A percentile compares a stretch with the other conserved stretches of the same genome.
Conservation (phyloP, 2,888 invertebrate genomes). For the Siphlonurus alternatus region DNA sequence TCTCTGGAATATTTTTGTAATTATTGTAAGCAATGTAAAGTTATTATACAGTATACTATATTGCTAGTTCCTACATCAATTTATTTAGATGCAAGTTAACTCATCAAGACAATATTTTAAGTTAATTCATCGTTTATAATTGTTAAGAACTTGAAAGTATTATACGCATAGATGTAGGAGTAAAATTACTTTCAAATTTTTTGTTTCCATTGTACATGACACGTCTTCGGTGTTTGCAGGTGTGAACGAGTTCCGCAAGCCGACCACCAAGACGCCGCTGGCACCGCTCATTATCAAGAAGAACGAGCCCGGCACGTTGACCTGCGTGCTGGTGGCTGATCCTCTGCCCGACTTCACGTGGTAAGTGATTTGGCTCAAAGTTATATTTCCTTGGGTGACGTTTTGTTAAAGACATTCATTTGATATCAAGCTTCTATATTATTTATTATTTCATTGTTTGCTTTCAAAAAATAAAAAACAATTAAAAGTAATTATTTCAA, state of each 20-base stretch:
- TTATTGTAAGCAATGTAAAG: slow-evolving; percentile 8
- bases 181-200: too few relatives aligned
- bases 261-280: slow-evolving; percentile 50
- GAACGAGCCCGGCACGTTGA: slow-evolving; percentile 45
- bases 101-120: too few relatives aligned
- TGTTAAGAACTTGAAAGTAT: too few relatives aligned
- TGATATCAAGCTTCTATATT: too few relatives aligned
- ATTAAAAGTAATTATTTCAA: too few relatives aligned
- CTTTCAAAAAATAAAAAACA: too few relatives aligned
- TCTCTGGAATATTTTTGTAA: slow-evolving; percentile 4
- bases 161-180: too few relatives aligned
- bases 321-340: slow-evolving; percentile 69
- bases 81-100: too few relatives aligned
- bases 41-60: slow-evolving; percentile 4
- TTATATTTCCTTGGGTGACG: neutral
- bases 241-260: slow-evolving; percentile 58
- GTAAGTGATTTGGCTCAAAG: slow-evolving; percentile 27
- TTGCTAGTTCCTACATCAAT: too few relatives aligned
- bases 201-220: too few relatives aligned
- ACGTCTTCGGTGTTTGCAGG: slow-evolving; percentile 41
- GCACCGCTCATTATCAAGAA: slow-evolving; percentile 52
- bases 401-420: neutral
- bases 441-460: too few relatives aligned
- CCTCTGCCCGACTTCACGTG: slow-evolving; percentile 78
- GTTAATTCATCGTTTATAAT: too few relatives aligned